A percentile compares a stretch with the other conserved stretches of the same genome.
phyloP scores from a whole-genome alignment of 2,113 vertebrate genomes.

The Tragelaphus scriptus region DNA sequence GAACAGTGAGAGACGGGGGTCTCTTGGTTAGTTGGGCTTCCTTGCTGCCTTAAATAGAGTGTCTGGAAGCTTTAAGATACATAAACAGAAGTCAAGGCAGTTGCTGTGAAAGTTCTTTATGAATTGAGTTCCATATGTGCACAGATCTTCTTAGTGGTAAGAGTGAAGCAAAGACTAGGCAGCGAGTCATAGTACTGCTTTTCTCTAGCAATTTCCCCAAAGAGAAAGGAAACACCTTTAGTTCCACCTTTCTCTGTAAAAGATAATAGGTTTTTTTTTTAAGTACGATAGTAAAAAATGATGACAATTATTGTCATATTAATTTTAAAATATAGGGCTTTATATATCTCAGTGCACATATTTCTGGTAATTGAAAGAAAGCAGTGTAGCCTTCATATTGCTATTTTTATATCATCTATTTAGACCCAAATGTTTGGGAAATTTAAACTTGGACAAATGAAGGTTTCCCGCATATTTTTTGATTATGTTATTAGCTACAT shows the following conservation, averaged over 20 bases:
- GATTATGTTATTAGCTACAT: not conserved
- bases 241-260: conserved; percentile 33
- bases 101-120: not conserved
- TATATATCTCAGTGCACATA: conserved; percentile 48
- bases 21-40: not conserved
- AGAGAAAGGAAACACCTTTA: conserved; percentile 42
- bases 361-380: conserved; percentile 33
- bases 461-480: conserved; percentile 33
- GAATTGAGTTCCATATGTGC: not conserved
- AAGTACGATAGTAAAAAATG: not conserved
- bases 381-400: conserved; percentile 6
- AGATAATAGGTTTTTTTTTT: conserved; percentile 42
- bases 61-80: not conserved
- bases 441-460: conserved; percentile 43
- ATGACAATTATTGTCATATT: conserved; percentile 59
- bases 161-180: not conserved
- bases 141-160: not conserved
- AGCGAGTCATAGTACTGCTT: conserved; percentile 21
- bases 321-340: conserved; percentile 61
- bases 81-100: not conserved
- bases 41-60: not conserved
- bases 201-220: conserved; percentile 56
- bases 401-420: conserved; percentile 43
- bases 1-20: not conserved
- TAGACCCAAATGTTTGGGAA: not conserved